A percentile compares a stretch with the other conserved stretches of the same genome.
Evolutionary conservation across 2,113 vertebrate genomes (phyloP).

Genomic region (Nothobranchius furzeri): DNA sequence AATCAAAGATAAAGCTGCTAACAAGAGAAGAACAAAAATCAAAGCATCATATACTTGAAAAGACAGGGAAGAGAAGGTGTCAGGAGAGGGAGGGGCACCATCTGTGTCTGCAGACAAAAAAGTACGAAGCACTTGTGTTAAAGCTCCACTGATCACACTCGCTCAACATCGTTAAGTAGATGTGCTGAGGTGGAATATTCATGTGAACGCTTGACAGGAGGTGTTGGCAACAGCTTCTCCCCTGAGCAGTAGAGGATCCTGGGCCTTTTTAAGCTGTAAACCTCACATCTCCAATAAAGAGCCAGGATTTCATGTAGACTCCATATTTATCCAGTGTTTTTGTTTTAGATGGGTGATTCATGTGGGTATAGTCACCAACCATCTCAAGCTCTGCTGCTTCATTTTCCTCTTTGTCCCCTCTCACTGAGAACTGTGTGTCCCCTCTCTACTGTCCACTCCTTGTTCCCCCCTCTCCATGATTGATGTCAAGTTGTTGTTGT

Average conservation of each 20-base stretch:
- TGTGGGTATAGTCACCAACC: not conserved
- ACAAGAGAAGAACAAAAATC: constrained; percentile 34
- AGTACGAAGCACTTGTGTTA: constrained; percentile 38
- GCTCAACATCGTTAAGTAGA: constrained; percentile 37
- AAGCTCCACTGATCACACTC: constrained; percentile 40
- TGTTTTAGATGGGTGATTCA: not conserved
- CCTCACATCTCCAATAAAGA: constrained; percentile 7
- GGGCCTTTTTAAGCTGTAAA: constrained; percentile 5
- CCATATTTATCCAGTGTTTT: not conserved
- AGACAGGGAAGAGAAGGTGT: not conserved
- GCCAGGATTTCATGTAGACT: constrained; percentile 5
- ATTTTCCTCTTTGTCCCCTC: no score
- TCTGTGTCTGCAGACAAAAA: constrained; percentile 44
- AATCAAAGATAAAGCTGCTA: constrained; percentile 18
- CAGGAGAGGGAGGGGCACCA: constrained; percentile 18
- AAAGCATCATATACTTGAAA: constrained; percentile 22
- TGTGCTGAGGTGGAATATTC: constrained; percentile 58
- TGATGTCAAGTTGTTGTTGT: no score
- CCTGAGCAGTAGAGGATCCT: constrained; percentile 17
- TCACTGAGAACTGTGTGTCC: no score
- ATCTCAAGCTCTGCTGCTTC: no score
- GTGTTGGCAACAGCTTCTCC: constrained; percentile 26
- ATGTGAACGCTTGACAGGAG: constrained; percentile 35
- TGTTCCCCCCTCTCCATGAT: no score
- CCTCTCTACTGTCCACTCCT: no score